phyloP scores from a whole-genome alignment of 2,113 vertebrate species.

The Lasiurus borealis region DNA sequence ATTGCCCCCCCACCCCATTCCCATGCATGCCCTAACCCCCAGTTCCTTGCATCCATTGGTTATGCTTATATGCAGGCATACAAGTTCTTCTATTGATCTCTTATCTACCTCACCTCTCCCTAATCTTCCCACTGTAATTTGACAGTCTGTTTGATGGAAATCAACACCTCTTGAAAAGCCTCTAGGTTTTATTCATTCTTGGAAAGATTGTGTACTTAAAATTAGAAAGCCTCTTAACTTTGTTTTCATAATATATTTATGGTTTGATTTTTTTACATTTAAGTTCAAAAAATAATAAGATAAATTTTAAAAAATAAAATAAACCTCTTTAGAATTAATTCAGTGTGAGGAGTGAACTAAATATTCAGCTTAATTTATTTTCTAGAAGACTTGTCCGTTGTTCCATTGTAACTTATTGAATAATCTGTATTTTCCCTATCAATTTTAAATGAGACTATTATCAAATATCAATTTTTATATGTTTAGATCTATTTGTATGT shows the following conservation, averaged over 20 bases:
- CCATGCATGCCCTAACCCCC: too few species aligned
- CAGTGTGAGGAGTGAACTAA: neutral
- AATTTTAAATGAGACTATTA: slow-evolving; percentile 50
- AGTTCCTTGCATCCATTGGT: too few species aligned
- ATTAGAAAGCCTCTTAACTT: neutral
- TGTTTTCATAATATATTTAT: slow-evolving; percentile 37
- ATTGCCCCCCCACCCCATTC: too few species aligned
- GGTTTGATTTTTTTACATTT: slow-evolving; percentile 30
- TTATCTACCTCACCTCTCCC: too few species aligned
- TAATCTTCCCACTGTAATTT: too few species aligned
- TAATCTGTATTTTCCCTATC: slow-evolving; percentile 35
- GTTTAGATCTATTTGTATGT: slow-evolving; percentile 9
- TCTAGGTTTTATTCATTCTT: slow-evolving; percentile 19
- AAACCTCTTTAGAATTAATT: slow-evolving; percentile 54
- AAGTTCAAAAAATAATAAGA: neutral
- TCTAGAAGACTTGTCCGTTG: slow-evolving; percentile 10
- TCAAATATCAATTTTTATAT: slow-evolving; percentile 47
- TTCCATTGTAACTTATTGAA: slow-evolving; percentile 29
- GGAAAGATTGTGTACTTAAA: neutral
- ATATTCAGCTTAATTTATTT: slow-evolving; percentile 34
- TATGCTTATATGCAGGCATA: too few species aligned
- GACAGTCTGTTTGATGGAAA: neutral
- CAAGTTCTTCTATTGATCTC: too few species aligned
- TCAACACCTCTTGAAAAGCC: neutral
- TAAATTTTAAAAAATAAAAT: neutral